Base-by-base conservation (phyloP, 23 tunicate genomes). In the Styela plicata region DNA sequence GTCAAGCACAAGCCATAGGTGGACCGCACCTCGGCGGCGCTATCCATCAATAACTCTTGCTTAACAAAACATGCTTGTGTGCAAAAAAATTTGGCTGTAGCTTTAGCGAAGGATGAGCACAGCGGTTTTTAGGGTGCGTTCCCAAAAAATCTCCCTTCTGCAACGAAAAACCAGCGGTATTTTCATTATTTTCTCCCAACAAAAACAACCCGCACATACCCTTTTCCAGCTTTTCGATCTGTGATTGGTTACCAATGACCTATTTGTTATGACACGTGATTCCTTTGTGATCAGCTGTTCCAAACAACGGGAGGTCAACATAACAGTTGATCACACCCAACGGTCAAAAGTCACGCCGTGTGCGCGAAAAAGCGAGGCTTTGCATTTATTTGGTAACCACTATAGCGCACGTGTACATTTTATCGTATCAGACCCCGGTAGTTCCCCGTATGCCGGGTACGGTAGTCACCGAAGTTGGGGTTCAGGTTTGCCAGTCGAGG, bases 221-320 rank as follows among this genome's bases (percentile, higher is more conserved):
- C 57, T 5, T 44, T 44, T 44, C 57, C 57, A 44, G 57, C 57
- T 13, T 44, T 67, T 1, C 71, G 71, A 29, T 22, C 22, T 22
- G n/a, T 67, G 71, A 67, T 67, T 67, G 71, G 71, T 22, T 29
- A 29, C 22, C 22, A 24, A 67, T 67, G 71, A 67, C 71, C 71
- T 67, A 67, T 18, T 67, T 67, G 71, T 67, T 67, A 25, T 67
- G 71, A 67, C 71, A 67, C 71, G 71, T 67, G 71, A 67, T 22
- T 67, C 22, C 71, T 67, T 67, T 67, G 71, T 67, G 32, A 67
- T 67, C 71, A 67, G 71, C 71, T 67, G 71, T 25, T 24, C 30
- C 22, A 67, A 67, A 19, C 19, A 27, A 29, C 21, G 65, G 18
- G 71, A 67, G 71, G 71, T 67, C 71, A 67, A 22, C 30, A 17